phyloP scores from a whole-genome alignment of 2,113 vertebrate species.

The Aspiorhynchus laticeps region DNA sequence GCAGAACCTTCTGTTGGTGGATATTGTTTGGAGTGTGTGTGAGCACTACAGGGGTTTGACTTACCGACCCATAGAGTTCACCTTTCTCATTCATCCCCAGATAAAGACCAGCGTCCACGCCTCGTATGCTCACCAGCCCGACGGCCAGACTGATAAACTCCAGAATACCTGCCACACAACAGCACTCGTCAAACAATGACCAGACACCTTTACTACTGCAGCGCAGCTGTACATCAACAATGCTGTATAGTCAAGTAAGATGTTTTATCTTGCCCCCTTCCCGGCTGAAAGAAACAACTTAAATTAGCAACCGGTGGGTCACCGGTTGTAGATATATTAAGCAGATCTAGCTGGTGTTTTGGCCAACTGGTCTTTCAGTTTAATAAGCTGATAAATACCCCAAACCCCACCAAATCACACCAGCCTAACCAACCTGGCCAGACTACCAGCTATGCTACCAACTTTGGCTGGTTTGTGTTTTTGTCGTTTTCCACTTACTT shows the following conservation, averaged over 20 bases:
- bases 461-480: not conserved
- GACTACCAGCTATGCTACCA: not conserved
- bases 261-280: not conserved
- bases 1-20: slow-evolving; percentile 37
- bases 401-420: not conserved
- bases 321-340: not conserved
- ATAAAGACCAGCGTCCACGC: slow-evolving; percentile 96
- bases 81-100: slow-evolving; percentile 98
- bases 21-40: slow-evolving; percentile 27
- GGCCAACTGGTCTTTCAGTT: not conserved
- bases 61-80: slow-evolving; percentile 98
- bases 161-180: slow-evolving; percentile 87
- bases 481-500: not conserved
- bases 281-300: not conserved
- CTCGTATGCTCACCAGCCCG: slow-evolving; percentile 96
- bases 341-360: not conserved
- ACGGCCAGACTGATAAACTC: slow-evolving; percentile 99
- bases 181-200: slow-evolving; percentile 45
- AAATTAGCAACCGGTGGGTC: not conserved
- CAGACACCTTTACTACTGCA: slow-evolving; percentile 32
- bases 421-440: not conserved
- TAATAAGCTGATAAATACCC: not conserved
- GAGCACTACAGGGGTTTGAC: slow-evolving; percentile 67
- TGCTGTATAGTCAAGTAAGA: not conserved
- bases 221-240: slow-evolving; percentile 29